Evolutionary conservation across 1,140 invertebrate genomes (phyloP), one percentile per base, ranked within the genome.

Genomic region (Cepaea nemoralis): DNA sequence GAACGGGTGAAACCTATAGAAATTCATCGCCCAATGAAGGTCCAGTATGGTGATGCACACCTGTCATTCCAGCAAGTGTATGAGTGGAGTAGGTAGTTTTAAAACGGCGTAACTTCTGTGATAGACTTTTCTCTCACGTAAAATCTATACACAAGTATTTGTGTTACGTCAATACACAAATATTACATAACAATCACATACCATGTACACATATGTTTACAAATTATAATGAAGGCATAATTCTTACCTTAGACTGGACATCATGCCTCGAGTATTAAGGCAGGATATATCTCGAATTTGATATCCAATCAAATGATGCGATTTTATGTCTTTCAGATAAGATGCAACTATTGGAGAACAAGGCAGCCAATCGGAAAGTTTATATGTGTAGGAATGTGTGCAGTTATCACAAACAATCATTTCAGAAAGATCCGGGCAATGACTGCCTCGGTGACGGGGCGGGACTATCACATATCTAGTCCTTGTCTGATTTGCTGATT

Each of bases 391-490:
- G 0, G 78, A 55, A 48, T 83, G 76, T 24, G 83, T 81, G 27
- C 85, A 86, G 37, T 86, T 86, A 10, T 80, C 76, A 87, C 94
- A 94, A 0, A 92, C 90, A 86, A 93, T 92, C 0, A 93, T 93
- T 82, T 93, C 93, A 22, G 93, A 93, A 0, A 93, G 91, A 33
- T 92, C 91, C 0, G 93, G 93, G 85, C 94, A 94, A 3, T 90
- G 85, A 14, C 70, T 91, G 86, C 83, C 83, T 14, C 67, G 80
- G 39, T 87, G 88, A 12, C 91, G 88, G 0, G 93, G 93, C 5
- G 92, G 91, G n/a, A 94, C 90, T 3, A 94, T 91, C 35, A 94
- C 91, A 33, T 92, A 91, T 12, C 94, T 91, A 5, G 93, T 94
- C n/a, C 94, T 88, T 45, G 82, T 83, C 83, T 93, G 92, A 71